A percentile compares a stretch with the other conserved stretches of the same genome.
Conservation (phyloP, 1,140 invertebrate genomes). For the Pantala flavescens region DNA sequence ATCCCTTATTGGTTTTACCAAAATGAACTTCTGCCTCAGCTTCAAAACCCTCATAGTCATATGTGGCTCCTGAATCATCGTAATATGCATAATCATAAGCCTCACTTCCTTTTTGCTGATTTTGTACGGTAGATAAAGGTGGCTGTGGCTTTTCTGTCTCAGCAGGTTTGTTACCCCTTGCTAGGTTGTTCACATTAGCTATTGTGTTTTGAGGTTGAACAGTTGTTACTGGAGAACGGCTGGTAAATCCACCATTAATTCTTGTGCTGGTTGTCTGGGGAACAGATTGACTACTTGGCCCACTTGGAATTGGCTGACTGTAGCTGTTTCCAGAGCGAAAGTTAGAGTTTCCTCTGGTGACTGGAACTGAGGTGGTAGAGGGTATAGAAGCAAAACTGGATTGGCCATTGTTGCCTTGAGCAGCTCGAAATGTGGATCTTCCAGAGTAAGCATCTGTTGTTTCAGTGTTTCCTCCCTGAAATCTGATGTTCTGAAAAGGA, state of each 20-base stretch:
- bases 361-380: slow-evolving; percentile 22
- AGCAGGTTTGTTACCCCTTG: slow-evolving; percentile 25
- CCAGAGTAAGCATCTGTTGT: slow-evolving; percentile 40
- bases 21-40: neutral
- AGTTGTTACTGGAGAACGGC: slow-evolving; percentile 26
- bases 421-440: slow-evolving; percentile 30
- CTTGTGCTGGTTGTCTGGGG: slow-evolving; percentile 31
- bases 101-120: slow-evolving; percentile 33
- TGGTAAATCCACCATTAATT: slow-evolving; percentile 25
- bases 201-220: slow-evolving; percentile 30
- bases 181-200: slow-evolving; percentile 31
- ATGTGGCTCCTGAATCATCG: slow-evolving; percentile 31
- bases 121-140: slow-evolving; percentile 26
- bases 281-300: slow-evolving; percentile 31
- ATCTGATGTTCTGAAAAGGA: slow-evolving; percentile 31
- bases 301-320: slow-evolving; percentile 26
- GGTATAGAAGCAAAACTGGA: slow-evolving; percentile 5
- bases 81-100: slow-evolving; percentile 40
- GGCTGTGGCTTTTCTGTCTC: slow-evolving; percentile 21
- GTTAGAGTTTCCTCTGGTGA: slow-evolving; percentile 20
- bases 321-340: slow-evolving; percentile 30
- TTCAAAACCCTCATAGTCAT: slow-evolving; percentile 36
- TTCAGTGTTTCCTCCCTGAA: slow-evolving; percentile 36
- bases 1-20: neutral
- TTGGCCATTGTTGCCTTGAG: slow-evolving; percentile 20